Evolutionary conservation across 1,140 invertebrate genomes (phyloP).

Genomic region (Drosophila melanica): DNA sequence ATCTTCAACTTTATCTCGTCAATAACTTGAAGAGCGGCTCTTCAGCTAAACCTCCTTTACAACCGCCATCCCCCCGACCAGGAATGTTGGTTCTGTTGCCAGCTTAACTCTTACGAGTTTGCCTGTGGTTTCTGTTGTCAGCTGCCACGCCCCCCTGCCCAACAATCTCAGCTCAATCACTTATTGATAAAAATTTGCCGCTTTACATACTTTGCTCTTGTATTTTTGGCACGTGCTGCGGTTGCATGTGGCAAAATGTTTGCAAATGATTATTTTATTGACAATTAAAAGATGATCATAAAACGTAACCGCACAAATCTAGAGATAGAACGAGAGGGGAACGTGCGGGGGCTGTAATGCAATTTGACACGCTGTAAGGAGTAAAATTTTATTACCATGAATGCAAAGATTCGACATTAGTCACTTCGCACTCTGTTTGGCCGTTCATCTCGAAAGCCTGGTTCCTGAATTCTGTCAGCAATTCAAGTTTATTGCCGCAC

Average conservation of each 20-base stretch:
- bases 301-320: constrained; percentile 62
- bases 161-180: constrained; percentile 25
- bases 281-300: constrained; percentile 77
- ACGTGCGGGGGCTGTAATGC: neutral
- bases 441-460: constrained; percentile 7
- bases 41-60: constrained; percentile 6
- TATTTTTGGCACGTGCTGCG: constrained; percentile 70
- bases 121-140: constrained; percentile 27
- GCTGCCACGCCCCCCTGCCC: neutral
- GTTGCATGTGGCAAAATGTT: constrained; percentile 70
- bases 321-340: neutral
- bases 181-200: constrained; percentile 71
- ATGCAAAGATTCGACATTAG: constrained; percentile 71
- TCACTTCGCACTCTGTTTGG: constrained; percentile 10
- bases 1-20: constrained; percentile 82
- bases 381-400: constrained; percentile 75
- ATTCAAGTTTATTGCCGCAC: constrained; percentile 23
- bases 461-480: constrained; percentile 16
- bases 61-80: neutral
- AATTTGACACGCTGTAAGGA: constrained; percentile 51
- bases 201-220: constrained; percentile 40
- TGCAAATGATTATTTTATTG: constrained; percentile 82
- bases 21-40: constrained; percentile 66
- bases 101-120: constrained; percentile 25
- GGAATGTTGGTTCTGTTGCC: neutral